phyloP scores from a whole-genome alignment of 2,797 vertebrate genomes.

The Miichthys miiuy region DNA sequence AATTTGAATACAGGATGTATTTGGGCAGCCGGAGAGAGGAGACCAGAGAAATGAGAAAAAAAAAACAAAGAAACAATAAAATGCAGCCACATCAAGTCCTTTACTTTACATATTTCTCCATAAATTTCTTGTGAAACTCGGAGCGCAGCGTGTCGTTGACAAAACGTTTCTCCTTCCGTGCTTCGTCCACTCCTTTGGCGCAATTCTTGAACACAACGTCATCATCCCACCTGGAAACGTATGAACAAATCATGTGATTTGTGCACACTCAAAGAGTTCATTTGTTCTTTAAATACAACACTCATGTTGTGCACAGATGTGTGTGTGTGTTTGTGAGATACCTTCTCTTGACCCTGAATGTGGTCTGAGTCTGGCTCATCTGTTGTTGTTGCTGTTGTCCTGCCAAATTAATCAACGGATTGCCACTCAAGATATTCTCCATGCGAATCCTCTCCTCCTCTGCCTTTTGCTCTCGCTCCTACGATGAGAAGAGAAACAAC shows the following conservation, averaged over 20 bases:
- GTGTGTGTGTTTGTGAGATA: conserved; percentile 65
- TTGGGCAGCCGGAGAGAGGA: neutral
- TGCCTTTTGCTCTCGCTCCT: conserved; percentile 98
- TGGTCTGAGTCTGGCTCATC: conserved; percentile 80
- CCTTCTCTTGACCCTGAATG: conserved; percentile 98
- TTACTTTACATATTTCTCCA: conserved; percentile 99
- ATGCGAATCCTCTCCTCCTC: conserved; percentile 98
- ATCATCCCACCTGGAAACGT: conserved; percentile 93
- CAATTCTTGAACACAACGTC: conserved; percentile 98
- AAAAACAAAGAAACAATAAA: conserved; percentile 3
- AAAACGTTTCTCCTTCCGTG: conserved; percentile 96
- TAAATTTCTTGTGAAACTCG: conserved; percentile 99
- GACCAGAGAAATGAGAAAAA: conserved; percentile 25
- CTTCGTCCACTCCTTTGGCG: conserved; percentile 96
- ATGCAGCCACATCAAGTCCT: conserved; percentile 24
- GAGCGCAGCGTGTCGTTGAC: conserved; percentile 97
- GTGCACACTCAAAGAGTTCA: neutral
- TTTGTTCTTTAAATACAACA: neutral
- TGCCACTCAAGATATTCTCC: conserved; percentile 98
- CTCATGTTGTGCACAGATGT: neutral
- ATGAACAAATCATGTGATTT: neutral
- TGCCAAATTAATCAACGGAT: conserved; percentile 95
- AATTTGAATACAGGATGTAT: conserved; percentile 27
- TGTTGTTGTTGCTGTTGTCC: conserved; percentile 88
- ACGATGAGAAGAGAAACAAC: conserved; percentile 36